A percentile compares a stretch with the other conserved stretches of the same genome.
Conservation (phyloP, 2,113 vertebrate species). For the Empidonax alnorum region DNA sequence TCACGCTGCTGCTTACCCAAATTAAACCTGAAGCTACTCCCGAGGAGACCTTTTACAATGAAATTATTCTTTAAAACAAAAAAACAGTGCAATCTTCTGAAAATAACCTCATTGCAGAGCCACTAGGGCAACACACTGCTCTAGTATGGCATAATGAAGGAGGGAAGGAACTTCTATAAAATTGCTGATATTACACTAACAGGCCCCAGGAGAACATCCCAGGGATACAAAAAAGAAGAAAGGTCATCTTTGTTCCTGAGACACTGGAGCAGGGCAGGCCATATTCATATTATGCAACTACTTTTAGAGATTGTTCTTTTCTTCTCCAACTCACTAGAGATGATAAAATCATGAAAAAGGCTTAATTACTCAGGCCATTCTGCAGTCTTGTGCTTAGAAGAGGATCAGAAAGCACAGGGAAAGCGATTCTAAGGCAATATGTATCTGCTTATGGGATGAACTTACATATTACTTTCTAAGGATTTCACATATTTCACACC, state of each 20-base stretch:
- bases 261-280: neutral
- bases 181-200: neutral
- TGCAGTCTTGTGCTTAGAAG: neutral
- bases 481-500: neutral
- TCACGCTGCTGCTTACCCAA: neutral
- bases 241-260: neutral
- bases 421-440: neutral
- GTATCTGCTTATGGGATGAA: neutral
- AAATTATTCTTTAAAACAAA: neutral
- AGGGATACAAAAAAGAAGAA: neutral
- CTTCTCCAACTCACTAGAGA: neutral
- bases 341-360: neutral
- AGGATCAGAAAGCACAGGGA: neutral
- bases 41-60: neutral
- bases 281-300: neutral
- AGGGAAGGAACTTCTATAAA: neutral
- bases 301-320: neutral
- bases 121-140: neutral
- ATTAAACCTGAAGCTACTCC: neutral
- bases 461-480: neutral
- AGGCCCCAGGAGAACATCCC: neutral
- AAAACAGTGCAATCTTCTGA: neutral
- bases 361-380: neutral
- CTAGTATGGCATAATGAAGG: neutral
- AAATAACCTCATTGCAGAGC: neutral